Evolutionary conservation across 1,140 invertebrate species (phyloP), one percentile per base, ranked within the genome.

Genomic region (Drosophila pruinosa): DNA sequence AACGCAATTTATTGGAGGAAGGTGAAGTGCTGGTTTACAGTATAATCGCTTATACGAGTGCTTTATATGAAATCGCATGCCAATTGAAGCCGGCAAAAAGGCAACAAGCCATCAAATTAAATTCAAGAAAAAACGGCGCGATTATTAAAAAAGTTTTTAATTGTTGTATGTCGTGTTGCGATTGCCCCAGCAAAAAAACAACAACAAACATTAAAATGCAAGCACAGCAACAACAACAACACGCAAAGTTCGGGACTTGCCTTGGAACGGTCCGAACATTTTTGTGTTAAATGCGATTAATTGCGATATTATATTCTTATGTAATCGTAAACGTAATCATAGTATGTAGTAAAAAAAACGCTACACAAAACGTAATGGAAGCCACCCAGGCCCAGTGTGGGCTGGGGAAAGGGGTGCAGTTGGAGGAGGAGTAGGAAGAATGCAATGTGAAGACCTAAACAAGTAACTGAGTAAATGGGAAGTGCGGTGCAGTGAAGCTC

Each of bases 241-340:
- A 85, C 76, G 79, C 78, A 78, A 69, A 78, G 81, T 77, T 67
- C 57, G 76, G 31, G 24, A 28, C 12, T 43, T 74, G 58, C 75
- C 75, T 79, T 70, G 80, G 74, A 74, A 79, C 68, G 72, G 72
- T 72, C 77, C 73, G 65, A 88, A 71, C 82, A 86, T 88, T 86
- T 86, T 81, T 86, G 81, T 86, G 81, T 86, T 86, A 86, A 86
- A 86, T 72, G 81, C 81, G 81, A 86, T 86, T 86, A 86, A 86
- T 86, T 86, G 81, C 81, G 81, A 86, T 86, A 86, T 86, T 86
- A 86, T 86, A 86, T 86, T 88, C 81, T 86, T 86, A 86, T 86
- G 81, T 86, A 86, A 86, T 86, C 81, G 81, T 86, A 88, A 86
- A 86, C 82, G 81, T 86, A 88, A 86, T 86, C 81, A 80, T 71